Base-by-base conservation (phyloP, 2,888 invertebrate species). In the Thalpophila matura region DNA sequence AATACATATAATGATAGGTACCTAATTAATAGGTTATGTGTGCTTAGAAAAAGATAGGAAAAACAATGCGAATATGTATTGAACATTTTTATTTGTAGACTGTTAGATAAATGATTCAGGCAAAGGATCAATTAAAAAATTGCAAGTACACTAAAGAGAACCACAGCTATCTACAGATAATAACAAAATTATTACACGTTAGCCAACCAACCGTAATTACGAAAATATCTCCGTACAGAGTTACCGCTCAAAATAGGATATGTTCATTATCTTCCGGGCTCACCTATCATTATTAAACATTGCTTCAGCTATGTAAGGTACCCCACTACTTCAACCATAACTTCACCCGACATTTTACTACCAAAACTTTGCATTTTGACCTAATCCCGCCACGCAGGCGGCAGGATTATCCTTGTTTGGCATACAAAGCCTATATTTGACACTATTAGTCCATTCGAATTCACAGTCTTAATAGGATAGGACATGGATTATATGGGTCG, bases 361-460 rank as follows among this genome's bases (percentile, higher is more conserved):
- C 38, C 22, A 59, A n/a, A 67, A 65, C 33, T 65, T 70, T 37
- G 14, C 43, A 53, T 56, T 66, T 47, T 6, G 2, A 12, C 22
- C 6, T 63, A 69, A 73, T 49, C 51, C 61, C 7, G 3, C 27
- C 45, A 49, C 45, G 9, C 46, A 27, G 37, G 56, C 37, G 53
- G 65, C 31, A 29, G 60, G 67, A 77, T 78, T 78, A 77, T n/a
- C 46, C 74, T 68, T 74, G 76, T 82, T 82, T 71, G 68, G 77
- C 72, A 69, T 67, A 80, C 75, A 78, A 84, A 85, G 75, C 77
- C 77, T 69, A 71, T 73, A 74, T 76, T 79, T 78, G 82, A 84
- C 80, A 79, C 82, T 82, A 86, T 88, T 88, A 88, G 83, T 82
- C 83, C 77, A 84, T 84, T 83, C 82, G 78, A 80, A 87, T 86